Evolutionary conservation across 1,140 invertebrate species (phyloP), one percentile per base, ranked within the genome.

Genomic region (Helicoverpa armigera): DNA sequence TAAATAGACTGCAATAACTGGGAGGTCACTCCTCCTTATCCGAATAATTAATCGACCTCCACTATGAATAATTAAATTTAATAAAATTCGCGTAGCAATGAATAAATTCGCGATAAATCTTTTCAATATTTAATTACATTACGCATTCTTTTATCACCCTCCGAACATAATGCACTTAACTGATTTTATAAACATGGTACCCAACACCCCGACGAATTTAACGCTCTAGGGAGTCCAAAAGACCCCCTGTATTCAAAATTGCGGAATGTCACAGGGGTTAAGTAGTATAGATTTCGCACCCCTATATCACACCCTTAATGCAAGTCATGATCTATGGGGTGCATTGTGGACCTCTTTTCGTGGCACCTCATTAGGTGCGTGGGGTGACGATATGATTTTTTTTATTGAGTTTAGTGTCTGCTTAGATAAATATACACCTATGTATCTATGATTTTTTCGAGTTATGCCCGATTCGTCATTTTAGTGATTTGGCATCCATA

Each of bases 331-430:
- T 77, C 60, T 77, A 77, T 77, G 60, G 73, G 75, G 75, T 54
- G 51, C 31, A 31, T 2, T 56, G 31, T 16, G 43, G 51, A 63
- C 61, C 50, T 77, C 61, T 60, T 61, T 29, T 54, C 61, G 61
- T 14, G 50, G 16, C 75, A 77, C 75, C 75, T 77, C 75, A 77
- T 77, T 77, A 77, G 61, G 9, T 43, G 4, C 29, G 69, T 35
- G 29, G 75, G 75, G 60, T n/a, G 58, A 48, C 50, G 61, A n/a
- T 54, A 77, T 77, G 75, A 77, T 77, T 77, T 77, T 77, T 43
- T 16, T 31, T 51, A 77, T 65, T 77, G 75, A 65, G 67, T 77
- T 54, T 67, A 77, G 54, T 65, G 58, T 74, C 35, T 43, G 35
- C 35, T 43, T 9, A 43, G 5, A 5, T 35, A 35, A n/a, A n/a